Conservation (phyloP, 2,113 vertebrate species). For the Herpailurus yagouaroundi region DNA sequence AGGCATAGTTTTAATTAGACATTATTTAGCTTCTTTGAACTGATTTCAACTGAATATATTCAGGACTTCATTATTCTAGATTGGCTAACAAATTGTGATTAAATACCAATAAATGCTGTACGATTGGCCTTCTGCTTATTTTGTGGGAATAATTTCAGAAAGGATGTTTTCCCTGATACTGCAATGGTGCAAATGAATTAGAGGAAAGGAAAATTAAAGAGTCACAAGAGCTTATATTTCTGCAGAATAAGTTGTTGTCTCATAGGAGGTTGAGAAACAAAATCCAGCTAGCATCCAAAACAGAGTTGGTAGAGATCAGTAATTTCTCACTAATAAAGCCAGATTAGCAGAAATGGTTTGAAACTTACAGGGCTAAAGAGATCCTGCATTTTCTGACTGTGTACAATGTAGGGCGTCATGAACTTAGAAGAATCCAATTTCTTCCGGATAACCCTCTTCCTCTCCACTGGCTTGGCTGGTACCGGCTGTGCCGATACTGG, state of each 20-base stretch:
- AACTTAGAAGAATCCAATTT: conserved; percentile 97
- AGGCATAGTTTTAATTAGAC: conserved; percentile 1
- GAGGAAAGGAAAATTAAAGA: background rate
- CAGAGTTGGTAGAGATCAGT: background rate
- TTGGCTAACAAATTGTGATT: background rate
- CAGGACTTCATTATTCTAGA: conserved; percentile 20
- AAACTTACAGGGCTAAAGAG: conserved; percentile 93
- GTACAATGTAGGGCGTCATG: conserved; percentile 96
- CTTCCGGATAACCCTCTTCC: conserved; percentile 88
- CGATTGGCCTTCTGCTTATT: background rate
- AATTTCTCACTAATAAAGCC: background rate
- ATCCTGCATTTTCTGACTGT: conserved; percentile 98
- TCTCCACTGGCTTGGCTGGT: conserved; percentile 82
- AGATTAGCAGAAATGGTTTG: background rate
- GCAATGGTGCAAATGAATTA: background rate
- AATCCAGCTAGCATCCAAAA: background rate
- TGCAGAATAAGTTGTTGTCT: conserved; percentile 8
- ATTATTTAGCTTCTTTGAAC: background rate
- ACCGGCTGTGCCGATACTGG: conserved; percentile 59
- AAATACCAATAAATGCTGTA: background rate
- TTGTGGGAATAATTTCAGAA: background rate
- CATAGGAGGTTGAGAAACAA: background rate
- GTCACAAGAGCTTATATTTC: background rate
- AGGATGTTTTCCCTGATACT: background rate
- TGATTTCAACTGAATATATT: background rate